Conservation (phyloP, 2,797 vertebrate genomes). For the Coluber constrictor region DNA sequence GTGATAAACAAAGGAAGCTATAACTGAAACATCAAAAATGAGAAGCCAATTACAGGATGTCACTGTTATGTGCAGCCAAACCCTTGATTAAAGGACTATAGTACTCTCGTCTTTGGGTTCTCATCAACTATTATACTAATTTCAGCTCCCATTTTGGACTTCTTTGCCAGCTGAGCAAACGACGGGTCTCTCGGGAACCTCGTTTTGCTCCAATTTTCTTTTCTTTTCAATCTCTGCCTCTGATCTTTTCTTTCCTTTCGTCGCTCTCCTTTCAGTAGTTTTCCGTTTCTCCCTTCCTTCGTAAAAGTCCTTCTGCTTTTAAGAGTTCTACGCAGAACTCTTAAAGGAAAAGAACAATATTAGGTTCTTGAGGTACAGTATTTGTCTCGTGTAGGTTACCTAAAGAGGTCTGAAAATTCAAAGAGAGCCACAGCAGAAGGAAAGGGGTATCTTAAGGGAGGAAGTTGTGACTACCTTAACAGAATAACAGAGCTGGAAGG, state of each 20-base stretch:
- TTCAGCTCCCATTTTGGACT: not conserved
- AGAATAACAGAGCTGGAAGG: not conserved
- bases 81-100: not conserved
- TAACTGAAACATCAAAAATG: not conserved
- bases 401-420: not conserved
- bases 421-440: not conserved
- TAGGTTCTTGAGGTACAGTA: not conserved
- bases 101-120: not conserved
- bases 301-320: not conserved
- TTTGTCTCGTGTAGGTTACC: not conserved
- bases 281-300: not conserved
- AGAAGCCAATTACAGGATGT: not conserved
- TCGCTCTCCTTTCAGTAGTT: too few species aligned
- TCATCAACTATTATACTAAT: not conserved
- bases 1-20: not conserved
- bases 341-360: not conserved
- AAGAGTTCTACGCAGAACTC: not conserved
- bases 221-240: not conserved
- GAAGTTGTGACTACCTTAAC: too few species aligned
- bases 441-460: not conserved
- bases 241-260: not conserved
- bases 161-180: not conserved
- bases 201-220: not conserved
- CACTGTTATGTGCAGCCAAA: not conserved
- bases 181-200: too few species aligned